These are phyloP conservation scores for Notarius lentiginosus DNA, from an alignment of 2,113 vertebrate species.

Conservation along the genomic window DNA sequence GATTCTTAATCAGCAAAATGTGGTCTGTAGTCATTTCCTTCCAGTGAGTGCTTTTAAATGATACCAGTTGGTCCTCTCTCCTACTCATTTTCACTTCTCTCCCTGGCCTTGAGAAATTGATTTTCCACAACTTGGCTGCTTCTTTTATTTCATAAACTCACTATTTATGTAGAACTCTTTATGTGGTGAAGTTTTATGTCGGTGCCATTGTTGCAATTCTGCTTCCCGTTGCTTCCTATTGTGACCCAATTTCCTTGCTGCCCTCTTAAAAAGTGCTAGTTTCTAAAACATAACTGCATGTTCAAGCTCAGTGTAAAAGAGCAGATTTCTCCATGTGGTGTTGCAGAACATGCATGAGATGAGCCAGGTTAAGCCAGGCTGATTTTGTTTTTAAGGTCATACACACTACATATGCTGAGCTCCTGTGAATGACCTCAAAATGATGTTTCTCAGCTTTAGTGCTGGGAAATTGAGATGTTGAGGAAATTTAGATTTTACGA, in stretches of 20 bases:
- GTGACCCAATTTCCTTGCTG: background rate
- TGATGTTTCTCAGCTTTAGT: conserved; percentile 3
- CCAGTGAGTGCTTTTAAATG: background rate
- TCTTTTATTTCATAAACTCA: conserved; percentile 8
- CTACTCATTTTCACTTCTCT: background rate
- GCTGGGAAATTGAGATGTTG: conserved; percentile 35
- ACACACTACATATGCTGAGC: background rate
- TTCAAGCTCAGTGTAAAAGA: background rate
- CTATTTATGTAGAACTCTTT: background rate
- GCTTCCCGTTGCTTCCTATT: background rate
- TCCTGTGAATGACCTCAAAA: background rate
- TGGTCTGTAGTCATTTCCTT: conserved; percentile 12
- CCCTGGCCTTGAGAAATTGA: conserved; percentile 17
- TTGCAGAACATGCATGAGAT: background rate
- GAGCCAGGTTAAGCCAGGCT: background rate
- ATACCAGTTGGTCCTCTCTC: conserved; percentile 19
- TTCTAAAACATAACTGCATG: background rate
- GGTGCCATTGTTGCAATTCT: background rate
- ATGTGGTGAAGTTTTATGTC: background rate
- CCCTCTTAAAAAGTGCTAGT: background rate
- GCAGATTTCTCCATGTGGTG: background rate
- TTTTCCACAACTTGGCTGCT: conserved; percentile 26
- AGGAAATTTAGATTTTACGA: conserved; percentile 41
- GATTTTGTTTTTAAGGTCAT: conserved; percentile 14
- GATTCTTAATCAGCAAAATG: conserved; percentile 8